Evolutionary conservation across 1,140 invertebrate species (phyloP).

Genomic region (Cyclargus thomasi): DNA sequence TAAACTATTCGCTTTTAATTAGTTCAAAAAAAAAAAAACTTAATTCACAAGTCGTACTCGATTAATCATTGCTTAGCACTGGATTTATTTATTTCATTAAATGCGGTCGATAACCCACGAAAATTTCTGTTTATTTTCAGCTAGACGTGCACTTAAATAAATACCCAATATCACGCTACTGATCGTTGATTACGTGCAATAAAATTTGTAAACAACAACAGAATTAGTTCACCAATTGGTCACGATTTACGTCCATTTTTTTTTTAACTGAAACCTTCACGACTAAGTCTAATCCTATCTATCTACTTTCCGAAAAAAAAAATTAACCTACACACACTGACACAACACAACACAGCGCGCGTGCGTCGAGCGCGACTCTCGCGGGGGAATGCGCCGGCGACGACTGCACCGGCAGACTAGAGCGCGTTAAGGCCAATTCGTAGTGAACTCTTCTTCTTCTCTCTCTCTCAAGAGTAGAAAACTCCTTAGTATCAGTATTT

Average conservation of each 20-base stretch:
- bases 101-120: too few species aligned
- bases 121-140: too few species aligned
- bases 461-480: too few species aligned
- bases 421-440: conserved; percentile 7
- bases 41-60: too few species aligned
- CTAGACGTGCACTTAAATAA: not conserved
- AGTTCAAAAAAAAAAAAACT: too few species aligned
- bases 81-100: too few species aligned
- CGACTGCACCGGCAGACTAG: not conserved
- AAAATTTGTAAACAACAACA: not conserved
- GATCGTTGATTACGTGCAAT: not conserved
- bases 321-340: not conserved
- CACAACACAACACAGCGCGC: conserved; percentile 23
- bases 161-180: not conserved
- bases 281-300: not conserved
- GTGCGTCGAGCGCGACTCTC: conserved; percentile 29
- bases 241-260: too few species aligned
- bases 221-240: not conserved
- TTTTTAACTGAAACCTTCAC: not conserved
- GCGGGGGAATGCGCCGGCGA: conserved; percentile 36
- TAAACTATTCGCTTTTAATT: too few species aligned
- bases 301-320: not conserved
- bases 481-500: too few species aligned
- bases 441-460: too few species aligned
- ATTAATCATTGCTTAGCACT: too few species aligned